Evolutionary conservation across 37 sponge, comb jelly and placozoan species (phyloP), one percentile per base, ranked within the genome.

Genomic region (Theonella swinhoei): DNA sequence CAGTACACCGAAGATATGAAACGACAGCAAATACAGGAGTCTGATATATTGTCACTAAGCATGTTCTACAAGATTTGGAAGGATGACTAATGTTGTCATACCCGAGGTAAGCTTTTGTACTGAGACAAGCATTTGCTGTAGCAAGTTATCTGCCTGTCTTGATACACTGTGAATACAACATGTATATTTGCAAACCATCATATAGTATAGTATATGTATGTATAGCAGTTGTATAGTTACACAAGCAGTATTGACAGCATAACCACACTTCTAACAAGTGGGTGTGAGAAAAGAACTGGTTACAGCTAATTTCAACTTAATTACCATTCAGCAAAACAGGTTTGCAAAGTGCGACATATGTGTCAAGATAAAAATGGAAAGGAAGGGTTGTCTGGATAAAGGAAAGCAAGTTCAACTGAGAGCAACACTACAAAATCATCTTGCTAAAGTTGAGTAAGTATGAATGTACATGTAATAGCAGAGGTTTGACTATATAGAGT

Each of bases 341-440:
- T 85, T 85, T 41, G 61, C 86, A 37, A 75, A 85, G 41, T 85
- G 86, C 37, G 78, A 85, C 74, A 37, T 75, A 38, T 85, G 86
- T 70, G 34, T 70, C 26, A 38, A 47, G 62, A 74, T 74, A 25
- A 42, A 78, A 24, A 34, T 29, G 29, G 86, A 85, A 36, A 47
- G 14, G 54, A 47, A 14, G 14, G 54, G 54, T 47, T 39, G 25
- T 14, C 54, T 47, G 7, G 54, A 47, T 47, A 47, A 47, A 47
- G 14, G 54, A 7, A 47, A 47, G 14, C 54, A 47, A 14, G 54
- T 14, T 47, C 11, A 47, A 14, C 54, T 47, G 11, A 47, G 14
- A 47, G 14, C 54, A 17, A 47, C 14, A 14, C 54, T 47, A 47
- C 54, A 47, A 14, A 14, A 47, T 7, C 54, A 47, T 14, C 54